Percentiles rank a stretch among this genome's conserved stretches.
Evolutionary conservation across 2,113 vertebrate genomes (phyloP).

Genomic region (Oceanites oceanicus): DNA sequence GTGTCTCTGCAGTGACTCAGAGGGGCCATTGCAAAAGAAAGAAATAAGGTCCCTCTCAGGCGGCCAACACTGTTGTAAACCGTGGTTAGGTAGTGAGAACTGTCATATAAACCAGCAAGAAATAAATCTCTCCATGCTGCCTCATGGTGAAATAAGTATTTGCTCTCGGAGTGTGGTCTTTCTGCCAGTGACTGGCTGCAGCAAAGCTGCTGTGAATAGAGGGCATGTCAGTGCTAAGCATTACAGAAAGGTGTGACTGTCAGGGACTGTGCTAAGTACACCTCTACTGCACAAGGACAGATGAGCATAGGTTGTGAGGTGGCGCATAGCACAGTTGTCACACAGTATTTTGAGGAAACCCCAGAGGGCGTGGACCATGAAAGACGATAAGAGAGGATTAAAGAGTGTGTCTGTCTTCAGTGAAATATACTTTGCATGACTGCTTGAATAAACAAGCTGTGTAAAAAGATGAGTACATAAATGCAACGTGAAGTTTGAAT

Average conservation of each 20-base stretch:
- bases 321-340: background rate
- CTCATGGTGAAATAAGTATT: background rate
- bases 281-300: background rate
- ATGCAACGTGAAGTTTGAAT: rapidly evolving
- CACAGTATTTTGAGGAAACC: background rate
- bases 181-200: background rate
- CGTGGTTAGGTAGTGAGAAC: background rate
- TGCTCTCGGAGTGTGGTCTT: background rate
- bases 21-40: background rate
- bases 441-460: background rate
- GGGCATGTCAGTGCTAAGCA: background rate
- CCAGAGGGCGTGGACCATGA: background rate
- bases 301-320: background rate
- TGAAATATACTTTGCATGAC: background rate
- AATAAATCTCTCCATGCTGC: background rate
- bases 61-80: background rate
- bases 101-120: background rate
- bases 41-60: background rate
- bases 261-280: background rate
- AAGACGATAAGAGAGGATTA: background rate
- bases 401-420: background rate
- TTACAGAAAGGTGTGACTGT: background rate
- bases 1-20: background rate
- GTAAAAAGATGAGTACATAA: background rate
- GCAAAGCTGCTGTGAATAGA: background rate